Percentiles rank a stretch among this genome's conserved stretches.
These are phyloP conservation scores for Scaptomyza flava DNA, from an alignment of 2,888 invertebrate genomes.

Conservation along the genomic window DNA sequence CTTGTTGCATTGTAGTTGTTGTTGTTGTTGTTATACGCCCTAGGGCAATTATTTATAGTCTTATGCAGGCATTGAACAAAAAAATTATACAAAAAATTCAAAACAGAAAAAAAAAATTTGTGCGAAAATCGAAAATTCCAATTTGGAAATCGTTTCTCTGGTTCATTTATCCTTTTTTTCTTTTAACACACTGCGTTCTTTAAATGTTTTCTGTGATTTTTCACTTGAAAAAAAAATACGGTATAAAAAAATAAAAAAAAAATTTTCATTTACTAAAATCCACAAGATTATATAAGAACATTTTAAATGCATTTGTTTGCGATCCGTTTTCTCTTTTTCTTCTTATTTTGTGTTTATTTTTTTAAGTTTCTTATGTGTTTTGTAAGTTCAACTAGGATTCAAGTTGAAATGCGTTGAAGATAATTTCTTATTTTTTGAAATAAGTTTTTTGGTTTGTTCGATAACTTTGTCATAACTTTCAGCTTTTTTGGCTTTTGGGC, in stretches of 20 bases:
- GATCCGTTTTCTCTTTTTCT: conserved; percentile 1
- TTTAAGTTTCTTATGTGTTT: conserved; percentile 14
- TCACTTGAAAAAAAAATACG: conserved; percentile 72
- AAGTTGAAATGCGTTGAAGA: conserved; percentile 12
- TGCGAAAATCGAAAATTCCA: conserved; percentile 24
- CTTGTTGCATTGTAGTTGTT: conserved; percentile 22
- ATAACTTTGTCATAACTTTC: conserved; percentile 28
- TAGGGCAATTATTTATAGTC: conserved; percentile 68
- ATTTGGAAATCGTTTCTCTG: conserved; percentile 22
- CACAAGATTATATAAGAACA: conserved; percentile 60
- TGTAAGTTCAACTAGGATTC: conserved; percentile 52
- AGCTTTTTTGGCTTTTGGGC: conserved; percentile 16
- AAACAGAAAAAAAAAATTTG: conserved; percentile 41
- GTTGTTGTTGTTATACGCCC: conserved; percentile 46
- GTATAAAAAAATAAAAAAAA: conserved; percentile 52
- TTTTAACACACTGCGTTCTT: conserved; percentile 28
- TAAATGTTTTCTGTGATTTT: conserved; percentile 22
- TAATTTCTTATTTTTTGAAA: conserved; percentile 22
- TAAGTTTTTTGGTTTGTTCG: conserved; percentile 29
- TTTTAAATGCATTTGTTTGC: conserved; percentile 16
- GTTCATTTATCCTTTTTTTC: conserved; percentile 8
- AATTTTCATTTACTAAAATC: conserved; percentile 16
- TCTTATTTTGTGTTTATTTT: conserved; percentile 14
- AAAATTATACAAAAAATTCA: conserved; percentile 35
- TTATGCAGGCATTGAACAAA: conserved; percentile 43